These are phyloP conservation scores for Carposina sasakii DNA, from an alignment of 1,140 invertebrate species.

Conservation along the genomic window DNA sequence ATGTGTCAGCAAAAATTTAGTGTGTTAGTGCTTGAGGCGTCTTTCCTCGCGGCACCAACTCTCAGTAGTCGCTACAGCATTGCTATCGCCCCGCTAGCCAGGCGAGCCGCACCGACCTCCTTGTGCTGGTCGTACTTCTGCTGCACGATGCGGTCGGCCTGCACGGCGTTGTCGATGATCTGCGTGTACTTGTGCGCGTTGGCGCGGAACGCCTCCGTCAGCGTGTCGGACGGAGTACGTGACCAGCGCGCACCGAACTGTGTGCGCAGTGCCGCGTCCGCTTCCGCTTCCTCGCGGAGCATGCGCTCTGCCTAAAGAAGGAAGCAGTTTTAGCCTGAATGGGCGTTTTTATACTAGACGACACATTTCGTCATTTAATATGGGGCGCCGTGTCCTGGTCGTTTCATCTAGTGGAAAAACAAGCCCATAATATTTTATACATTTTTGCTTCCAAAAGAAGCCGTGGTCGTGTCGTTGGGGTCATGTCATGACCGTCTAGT, in stretches of 20 bases:
- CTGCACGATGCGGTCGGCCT: constrained; percentile 82
- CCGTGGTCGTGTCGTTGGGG: too few relatives aligned
- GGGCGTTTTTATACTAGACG: too few relatives aligned
- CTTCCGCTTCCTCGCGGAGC: constrained; percentile 92
- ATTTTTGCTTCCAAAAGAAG: too few relatives aligned
- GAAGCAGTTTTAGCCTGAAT: too few relatives aligned
- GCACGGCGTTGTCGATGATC: constrained; percentile 93
- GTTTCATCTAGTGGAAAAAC: too few relatives aligned
- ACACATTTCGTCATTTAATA: too few relatives aligned
- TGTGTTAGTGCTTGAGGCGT: background rate
- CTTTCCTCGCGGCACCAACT: background rate
- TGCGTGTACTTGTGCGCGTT: constrained; percentile 93
- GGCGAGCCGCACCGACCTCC: constrained; percentile 47
- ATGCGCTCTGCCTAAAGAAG: constrained; percentile 88
- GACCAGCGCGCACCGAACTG: constrained; percentile 96
- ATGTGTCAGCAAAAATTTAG: background rate
- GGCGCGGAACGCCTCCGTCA: constrained; percentile 90
- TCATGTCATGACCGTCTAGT: too few relatives aligned
- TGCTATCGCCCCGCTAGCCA: background rate
- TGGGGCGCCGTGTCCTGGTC: too few relatives aligned
- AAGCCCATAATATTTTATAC: too few relatives aligned
- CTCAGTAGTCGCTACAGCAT: background rate
- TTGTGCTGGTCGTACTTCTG: constrained; percentile 89
- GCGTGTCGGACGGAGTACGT: constrained; percentile 87
- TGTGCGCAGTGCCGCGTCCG: constrained; percentile 88